Percentiles rank a stretch among this genome's conserved stretches.
phyloP scores from a whole-genome alignment of 2,888 invertebrate genomes.

The Euclidia mi region DNA sequence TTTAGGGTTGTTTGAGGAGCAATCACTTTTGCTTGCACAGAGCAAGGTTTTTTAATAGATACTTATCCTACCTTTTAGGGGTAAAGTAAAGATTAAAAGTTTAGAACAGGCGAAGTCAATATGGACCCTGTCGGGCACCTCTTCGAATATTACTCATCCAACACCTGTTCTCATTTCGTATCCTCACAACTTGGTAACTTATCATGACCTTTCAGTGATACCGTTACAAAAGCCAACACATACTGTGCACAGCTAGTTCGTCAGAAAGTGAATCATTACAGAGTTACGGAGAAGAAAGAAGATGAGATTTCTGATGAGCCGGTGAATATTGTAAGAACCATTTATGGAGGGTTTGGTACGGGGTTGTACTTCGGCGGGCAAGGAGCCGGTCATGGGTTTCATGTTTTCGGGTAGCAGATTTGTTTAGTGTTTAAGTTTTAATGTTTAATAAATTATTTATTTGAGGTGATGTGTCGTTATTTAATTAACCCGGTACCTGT shows the following conservation, averaged over 20 bases:
- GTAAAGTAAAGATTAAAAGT: too few species aligned
- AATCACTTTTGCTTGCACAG: too few species aligned
- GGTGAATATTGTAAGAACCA: constrained; percentile 71
- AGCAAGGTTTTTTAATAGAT: too few species aligned
- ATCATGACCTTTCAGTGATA: constrained; percentile 80
- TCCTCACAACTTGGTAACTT: constrained; percentile 70
- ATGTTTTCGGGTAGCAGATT: constrained; percentile 71
- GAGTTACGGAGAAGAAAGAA: constrained; percentile 60
- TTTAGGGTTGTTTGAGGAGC: too few species aligned
- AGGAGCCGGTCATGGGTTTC: constrained; percentile 83
- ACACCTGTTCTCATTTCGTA: constrained; percentile 68
- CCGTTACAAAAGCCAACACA: constrained; percentile 70
- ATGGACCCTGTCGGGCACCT: too few species aligned
- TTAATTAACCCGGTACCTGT: neutral
- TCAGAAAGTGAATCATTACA: constrained; percentile 60
- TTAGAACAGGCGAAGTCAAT: too few species aligned
- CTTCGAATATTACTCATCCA: constrained; percentile 67
- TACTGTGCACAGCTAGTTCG: constrained; percentile 52
- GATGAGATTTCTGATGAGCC: constrained; percentile 67
- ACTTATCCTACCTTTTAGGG: too few species aligned
- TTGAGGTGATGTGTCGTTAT: constrained; percentile 16
- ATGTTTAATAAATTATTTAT: constrained; percentile 38
- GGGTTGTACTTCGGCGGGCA: constrained; percentile 81
- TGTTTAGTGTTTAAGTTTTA: constrained; percentile 6
- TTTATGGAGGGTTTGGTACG: constrained; percentile 80